Base-by-base conservation (phyloP, 2,888 invertebrate species). In the Aphodius sticticus region DNA sequence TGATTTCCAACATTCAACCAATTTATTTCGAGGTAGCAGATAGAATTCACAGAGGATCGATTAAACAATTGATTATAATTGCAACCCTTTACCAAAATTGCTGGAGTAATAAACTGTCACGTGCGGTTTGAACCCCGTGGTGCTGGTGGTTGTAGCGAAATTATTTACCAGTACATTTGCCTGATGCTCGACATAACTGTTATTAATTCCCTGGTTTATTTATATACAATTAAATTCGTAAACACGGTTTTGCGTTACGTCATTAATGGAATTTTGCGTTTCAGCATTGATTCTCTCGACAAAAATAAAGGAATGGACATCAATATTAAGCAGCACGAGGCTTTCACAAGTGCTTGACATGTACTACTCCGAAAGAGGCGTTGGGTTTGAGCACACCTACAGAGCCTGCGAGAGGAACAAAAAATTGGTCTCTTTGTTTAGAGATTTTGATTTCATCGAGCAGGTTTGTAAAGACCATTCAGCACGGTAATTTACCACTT, bases 301-400 rank as follows among this genome's bases (percentile, higher is more conserved):
- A 69, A 88, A 91, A 84, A 85, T 92, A 15, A 88, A 90, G 14
- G 86, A 86, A 53, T 93, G 93, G 93, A 85, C 90, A 5, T 88
- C 89, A 77, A 88, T 90, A 79, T 87, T 92, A 71, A 88, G 90
- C 6, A 89, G 91, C 16, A 87, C 93, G 26, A 89, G 92, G 14
- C 87, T 94, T 0, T 93, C 93, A 0, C 93, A 93, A 88, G 86
- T 94, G 14, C 87, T 94, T 71, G 93, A 93, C 81, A 93, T 93
- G 93, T 94, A 93, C 86, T 94, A 94, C 85, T 93, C 93, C 0
- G 89, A 91, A 82, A 90, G 91, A 79, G 94, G 93, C 0, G 89
- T 92, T 0, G 91, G 91, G 0, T 92, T 92, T 83, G 90, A 93
- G 35, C 87, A 89, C 0, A 88, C 88, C 53, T 89, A 93, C n/a